These are phyloP conservation scores for Loxodonta africana DNA, from an alignment of 2,113 vertebrate genomes.

Conservation along the genomic window DNA sequence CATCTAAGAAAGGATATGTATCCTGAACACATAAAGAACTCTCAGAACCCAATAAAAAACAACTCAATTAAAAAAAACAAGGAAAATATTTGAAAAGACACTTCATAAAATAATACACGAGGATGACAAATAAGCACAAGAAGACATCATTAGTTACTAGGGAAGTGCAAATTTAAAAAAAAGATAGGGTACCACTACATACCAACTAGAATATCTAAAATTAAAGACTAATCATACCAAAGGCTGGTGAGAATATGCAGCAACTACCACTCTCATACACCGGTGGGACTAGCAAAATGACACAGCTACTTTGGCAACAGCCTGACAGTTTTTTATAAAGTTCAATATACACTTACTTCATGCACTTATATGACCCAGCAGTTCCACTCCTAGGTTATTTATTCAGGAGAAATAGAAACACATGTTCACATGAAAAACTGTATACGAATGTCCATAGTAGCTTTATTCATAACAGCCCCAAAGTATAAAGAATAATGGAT, in stretches of 20 bases:
- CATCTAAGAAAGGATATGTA: constrained; percentile 12
- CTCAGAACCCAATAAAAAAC: neutral
- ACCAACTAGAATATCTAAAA: neutral
- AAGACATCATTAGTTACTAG: neutral
- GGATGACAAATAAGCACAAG: neutral
- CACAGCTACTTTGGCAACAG: neutral
- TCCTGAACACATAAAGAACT: constrained; percentile 24
- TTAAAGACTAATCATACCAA: constrained; percentile 7
- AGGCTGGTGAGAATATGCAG: neutral
- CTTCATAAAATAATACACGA: constrained; percentile 6
- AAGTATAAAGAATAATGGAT: too few species aligned
- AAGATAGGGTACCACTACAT: neutral
- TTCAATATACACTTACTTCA: too few species aligned
- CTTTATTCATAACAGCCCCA: too few species aligned
- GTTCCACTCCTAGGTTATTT: too few species aligned
- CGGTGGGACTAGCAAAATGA: neutral
- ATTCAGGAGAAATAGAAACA: too few species aligned
- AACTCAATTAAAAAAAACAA: neutral
- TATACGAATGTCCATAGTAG: too few species aligned
- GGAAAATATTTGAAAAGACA: neutral
- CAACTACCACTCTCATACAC: neutral
- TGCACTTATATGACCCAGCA: too few species aligned
- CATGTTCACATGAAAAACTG: too few species aligned
- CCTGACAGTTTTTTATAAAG: neutral
- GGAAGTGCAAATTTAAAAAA: neutral